Base-by-base conservation (phyloP, 35 echinoderm and acorn worm species). In the Patiria miniata region DNA sequence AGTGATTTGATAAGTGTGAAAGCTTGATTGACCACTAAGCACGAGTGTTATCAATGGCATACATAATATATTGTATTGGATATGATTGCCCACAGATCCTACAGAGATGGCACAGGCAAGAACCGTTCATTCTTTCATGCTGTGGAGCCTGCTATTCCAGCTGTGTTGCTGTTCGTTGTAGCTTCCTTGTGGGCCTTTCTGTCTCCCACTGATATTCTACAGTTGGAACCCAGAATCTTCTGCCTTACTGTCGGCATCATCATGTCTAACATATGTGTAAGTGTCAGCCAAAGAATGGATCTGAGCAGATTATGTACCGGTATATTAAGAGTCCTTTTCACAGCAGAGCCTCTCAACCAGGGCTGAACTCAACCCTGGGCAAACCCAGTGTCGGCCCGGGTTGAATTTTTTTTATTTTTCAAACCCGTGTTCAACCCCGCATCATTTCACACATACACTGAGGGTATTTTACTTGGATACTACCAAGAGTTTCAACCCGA, bases 61-160 rank as follows among this genome's bases (percentile, higher is more conserved):
- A 12, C 12, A 47, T 47, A 6, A 4, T 6, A 12, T 47, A 12
- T 34, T 39, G 18, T 8, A 79, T 14, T 40, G 14, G 8, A 14
- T 82, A 59, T 65, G 19, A 52, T 40, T 38, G 10, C 7, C 34
- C 61, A 17, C 80, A 98, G 96, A 57, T 79, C 89, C 39, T 99
- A 94, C 79, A 82, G 47, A 56, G 91, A 87, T 80, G 89, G 92
- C 36, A 92, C 92, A 17, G 96, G 96, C 22, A 99, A 94, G 80
- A 83, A 83, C n/a, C 82, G 96, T 7, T 78, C 86, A 15, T 92
- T 92, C 39, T 77, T 51, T n/a, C 82, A 87, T 61, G 92, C 96
- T 19, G 21, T 87, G 17, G 81, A 86, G 40, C 96, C 96, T 18
- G 38, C 79, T 26, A 26, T 92, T 1, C 79, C 92, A 6, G 37